phyloP scores from a whole-genome alignment of 2,797 vertebrate species.

The Sebastes melanostomus region DNA sequence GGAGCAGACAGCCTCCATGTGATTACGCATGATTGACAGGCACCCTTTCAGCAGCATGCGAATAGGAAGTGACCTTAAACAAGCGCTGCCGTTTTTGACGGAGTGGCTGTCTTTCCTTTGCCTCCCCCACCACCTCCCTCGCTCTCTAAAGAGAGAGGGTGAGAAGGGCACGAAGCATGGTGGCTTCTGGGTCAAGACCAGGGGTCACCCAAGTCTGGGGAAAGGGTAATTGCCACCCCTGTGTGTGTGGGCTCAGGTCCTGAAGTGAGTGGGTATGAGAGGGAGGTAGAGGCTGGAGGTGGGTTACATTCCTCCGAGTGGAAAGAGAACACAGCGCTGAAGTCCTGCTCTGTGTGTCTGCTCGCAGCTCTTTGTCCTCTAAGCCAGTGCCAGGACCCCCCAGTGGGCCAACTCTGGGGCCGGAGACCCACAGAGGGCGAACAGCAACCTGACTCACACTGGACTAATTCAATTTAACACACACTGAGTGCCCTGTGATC shows the following conservation, averaged over 20 bases:
- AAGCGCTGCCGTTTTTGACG: conserved; percentile 72
- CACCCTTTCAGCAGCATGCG: conserved; percentile 65
- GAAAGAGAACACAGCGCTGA: conserved; percentile 56
- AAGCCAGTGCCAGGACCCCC: conserved; percentile 57
- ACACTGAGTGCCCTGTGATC: conserved; percentile 46
- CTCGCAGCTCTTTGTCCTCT: conserved; percentile 60
- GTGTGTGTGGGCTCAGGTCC: conserved; percentile 77
- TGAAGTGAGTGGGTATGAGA: conserved; percentile 42
- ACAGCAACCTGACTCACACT: conserved; percentile 51
- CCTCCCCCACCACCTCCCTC: background rate
- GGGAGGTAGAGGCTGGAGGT: conserved; percentile 45
- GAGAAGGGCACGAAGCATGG: conserved; percentile 54
- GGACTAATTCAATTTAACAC: conserved; percentile 65
- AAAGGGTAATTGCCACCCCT: conserved; percentile 71
- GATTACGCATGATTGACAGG: conserved; percentile 79
- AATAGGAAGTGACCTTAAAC: conserved; percentile 84
- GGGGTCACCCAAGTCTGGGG: conserved; percentile 60
- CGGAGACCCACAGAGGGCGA: conserved; percentile 46
- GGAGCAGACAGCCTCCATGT: conserved; percentile 62
- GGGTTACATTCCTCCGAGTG: conserved; percentile 60
- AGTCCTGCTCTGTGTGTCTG: conserved; percentile 54
- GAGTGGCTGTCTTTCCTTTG: conserved; percentile 61
- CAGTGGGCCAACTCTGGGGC: conserved; percentile 48
- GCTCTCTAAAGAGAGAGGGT: conserved; percentile 43
- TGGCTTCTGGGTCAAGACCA: conserved; percentile 61